These are phyloP conservation scores for Apodemus sylvaticus DNA, from an alignment of 2,113 vertebrate species.

Conservation along the genomic window DNA sequence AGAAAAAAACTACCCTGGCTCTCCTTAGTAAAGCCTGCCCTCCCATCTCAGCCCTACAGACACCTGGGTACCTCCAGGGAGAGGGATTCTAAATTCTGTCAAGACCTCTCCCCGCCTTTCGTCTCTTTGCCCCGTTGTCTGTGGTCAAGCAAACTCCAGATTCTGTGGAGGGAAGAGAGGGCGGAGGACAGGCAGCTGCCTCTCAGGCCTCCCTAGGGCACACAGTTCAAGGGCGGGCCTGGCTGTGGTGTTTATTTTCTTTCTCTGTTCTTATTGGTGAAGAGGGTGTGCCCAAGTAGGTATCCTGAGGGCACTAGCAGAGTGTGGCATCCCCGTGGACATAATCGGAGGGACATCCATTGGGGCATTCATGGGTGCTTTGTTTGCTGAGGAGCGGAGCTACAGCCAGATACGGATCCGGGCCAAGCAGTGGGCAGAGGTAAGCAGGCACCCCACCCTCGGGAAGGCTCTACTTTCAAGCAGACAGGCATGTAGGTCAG, in stretches of 20 bases:
- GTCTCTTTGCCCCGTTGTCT: background rate
- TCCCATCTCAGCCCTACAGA: too few relatives aligned
- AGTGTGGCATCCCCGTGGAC: slow-evolving; percentile 93
- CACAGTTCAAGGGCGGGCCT: background rate
- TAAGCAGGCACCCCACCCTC: slow-evolving; percentile 72
- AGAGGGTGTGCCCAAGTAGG: slow-evolving; percentile 96
- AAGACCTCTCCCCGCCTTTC: too few relatives aligned
- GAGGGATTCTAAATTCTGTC: background rate
- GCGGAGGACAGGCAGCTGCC: fast-evolving
- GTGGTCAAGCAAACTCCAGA: fast-evolving
- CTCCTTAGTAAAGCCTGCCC: background rate
- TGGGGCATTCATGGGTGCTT: slow-evolving; percentile 93
- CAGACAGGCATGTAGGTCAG: background rate
- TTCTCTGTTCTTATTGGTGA: background rate
- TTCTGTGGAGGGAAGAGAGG: background rate
- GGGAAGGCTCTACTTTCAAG: background rate
- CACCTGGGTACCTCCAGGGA: background rate
- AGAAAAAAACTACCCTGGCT: background rate
- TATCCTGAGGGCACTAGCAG: slow-evolving; percentile 90
- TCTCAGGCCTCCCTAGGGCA: too few relatives aligned
- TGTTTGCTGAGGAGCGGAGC: slow-evolving; percentile 94
- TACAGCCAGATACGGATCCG: slow-evolving; percentile 92
- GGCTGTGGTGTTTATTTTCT: background rate
- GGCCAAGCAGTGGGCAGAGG: slow-evolving; percentile 95
- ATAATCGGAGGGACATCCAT: slow-evolving; percentile 96